Conservation (phyloP, 2,113 vertebrate species). For the Amazona vittata region DNA sequence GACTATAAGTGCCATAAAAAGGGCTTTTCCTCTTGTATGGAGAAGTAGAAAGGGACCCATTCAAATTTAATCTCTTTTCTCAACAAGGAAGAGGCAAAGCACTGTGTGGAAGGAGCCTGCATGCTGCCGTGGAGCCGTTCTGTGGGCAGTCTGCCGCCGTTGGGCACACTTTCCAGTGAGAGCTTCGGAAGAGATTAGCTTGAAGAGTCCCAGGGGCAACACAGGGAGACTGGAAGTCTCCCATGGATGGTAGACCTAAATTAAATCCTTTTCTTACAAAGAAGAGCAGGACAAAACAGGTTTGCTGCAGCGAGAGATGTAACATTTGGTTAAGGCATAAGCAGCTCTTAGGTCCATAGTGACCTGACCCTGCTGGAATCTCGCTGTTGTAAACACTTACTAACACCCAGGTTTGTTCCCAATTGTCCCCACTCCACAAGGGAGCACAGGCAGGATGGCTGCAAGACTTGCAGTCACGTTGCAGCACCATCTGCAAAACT, state of each 20-base stretch:
- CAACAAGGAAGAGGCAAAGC: neutral
- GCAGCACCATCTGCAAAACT: neutral
- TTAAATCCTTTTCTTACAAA: neutral
- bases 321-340: rapidly evolving
- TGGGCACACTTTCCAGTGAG: neutral
- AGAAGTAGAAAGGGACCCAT: rapidly evolving
- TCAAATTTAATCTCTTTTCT: neutral
- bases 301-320: neutral
- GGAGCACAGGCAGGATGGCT: neutral
- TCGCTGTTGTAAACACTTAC: neutral
- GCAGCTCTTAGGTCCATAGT: neutral
- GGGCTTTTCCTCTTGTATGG: neutral
- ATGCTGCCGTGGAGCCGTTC: neutral
- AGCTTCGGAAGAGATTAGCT: neutral
- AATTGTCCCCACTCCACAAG: rapidly evolving
- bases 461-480: neutral
- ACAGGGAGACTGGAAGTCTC: neutral
- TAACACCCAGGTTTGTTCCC: rapidly evolving
- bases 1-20: rapidly evolving
- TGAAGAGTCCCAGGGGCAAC: neutral
- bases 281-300: neutral
- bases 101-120: rapidly evolving
- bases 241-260: neutral
- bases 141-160: rapidly evolving
- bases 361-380: neutral